These are phyloP conservation scores for Acanthornis magna DNA, from an alignment of 2,797 vertebrate genomes.

Conservation along the genomic window DNA sequence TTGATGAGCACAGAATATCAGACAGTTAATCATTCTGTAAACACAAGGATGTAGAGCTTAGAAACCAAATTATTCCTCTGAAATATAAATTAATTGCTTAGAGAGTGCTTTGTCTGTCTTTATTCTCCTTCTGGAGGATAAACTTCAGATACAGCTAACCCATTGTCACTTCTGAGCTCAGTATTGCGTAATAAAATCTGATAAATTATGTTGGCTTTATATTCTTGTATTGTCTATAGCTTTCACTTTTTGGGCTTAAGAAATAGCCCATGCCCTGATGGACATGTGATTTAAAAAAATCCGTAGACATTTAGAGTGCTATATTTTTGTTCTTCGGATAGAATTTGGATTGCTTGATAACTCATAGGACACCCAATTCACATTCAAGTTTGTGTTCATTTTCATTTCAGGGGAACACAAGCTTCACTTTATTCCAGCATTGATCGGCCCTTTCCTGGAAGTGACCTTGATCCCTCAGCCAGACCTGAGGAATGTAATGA, in stretches of 20 bases:
- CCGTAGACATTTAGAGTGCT: neutral
- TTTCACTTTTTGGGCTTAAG: neutral
- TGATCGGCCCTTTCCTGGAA: constrained; percentile 97
- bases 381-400: neutral
- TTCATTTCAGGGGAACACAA: constrained; percentile 90
- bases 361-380: neutral
- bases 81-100: neutral
- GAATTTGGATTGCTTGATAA: neutral
- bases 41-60: neutral
- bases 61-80: neutral
- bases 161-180: neutral
- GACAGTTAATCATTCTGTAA: neutral
- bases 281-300: neutral
- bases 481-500: constrained; percentile 97
- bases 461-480: constrained; percentile 97
- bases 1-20: neutral
- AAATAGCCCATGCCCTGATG: neutral
- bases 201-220: neutral
- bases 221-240: neutral
- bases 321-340: neutral
- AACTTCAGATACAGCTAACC: neutral
- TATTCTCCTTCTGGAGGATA: neutral
- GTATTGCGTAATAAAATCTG: neutral
- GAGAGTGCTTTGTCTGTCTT: neutral
- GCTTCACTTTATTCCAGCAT: constrained; percentile 94